Evolutionary conservation across 2,797 vertebrate species (phyloP).

Genomic region (Aplochiton taeniatus): DNA sequence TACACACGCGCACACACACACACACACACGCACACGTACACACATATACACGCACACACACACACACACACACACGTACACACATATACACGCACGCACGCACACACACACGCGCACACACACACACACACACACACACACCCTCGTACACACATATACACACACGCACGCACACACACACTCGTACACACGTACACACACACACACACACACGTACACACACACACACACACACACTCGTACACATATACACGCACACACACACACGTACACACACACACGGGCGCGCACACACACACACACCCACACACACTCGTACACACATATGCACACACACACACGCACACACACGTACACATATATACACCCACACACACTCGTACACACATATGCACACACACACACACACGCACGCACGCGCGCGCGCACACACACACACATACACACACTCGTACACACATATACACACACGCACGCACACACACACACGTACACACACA

Average conservation of each 20-base stretch:
- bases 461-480: neutral
- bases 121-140: no score
- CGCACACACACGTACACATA: no score
- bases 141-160: slow-evolving; percentile 9
- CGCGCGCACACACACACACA: slow-evolving; percentile 16
- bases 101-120: no score
- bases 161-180: slow-evolving; percentile 11
- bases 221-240: neutral
- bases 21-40: neutral
- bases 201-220: slow-evolving; percentile 13
- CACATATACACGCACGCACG: slow-evolving; percentile 13
- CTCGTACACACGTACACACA: slow-evolving; percentile 8
- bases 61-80: neutral
- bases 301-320: slow-evolving; percentile 8
- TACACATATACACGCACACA: slow-evolving; percentile 9
- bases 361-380: neutral
- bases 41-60: neutral
- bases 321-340: slow-evolving; percentile 5
- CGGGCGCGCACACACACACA: slow-evolving; percentile 4
- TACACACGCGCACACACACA: neutral
- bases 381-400: slow-evolving; percentile 13
- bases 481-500: neutral
- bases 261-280: slow-evolving; percentile 9
- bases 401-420: slow-evolving; percentile 6
- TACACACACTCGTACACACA: slow-evolving; percentile 10